Percentiles rank a stretch among this genome's conserved stretches.
These are phyloP conservation scores for Hymenopus coronatus DNA, from an alignment of 2,888 invertebrate species.

Conservation along the genomic window DNA sequence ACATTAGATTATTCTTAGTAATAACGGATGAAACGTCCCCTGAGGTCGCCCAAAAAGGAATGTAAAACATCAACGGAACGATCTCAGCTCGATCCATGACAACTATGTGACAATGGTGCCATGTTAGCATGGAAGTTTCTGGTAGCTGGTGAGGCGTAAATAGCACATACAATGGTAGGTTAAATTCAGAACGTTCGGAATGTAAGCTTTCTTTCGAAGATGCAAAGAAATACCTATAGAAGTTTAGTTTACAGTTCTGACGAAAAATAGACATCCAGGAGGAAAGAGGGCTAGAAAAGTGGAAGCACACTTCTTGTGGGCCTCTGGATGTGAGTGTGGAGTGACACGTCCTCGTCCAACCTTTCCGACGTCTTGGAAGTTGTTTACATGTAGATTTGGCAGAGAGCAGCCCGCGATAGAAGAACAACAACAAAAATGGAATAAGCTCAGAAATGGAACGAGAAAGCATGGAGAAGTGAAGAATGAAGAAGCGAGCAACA, in stretches of 20 bases:
- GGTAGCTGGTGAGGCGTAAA: no score
- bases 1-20: no score
- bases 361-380: background rate
- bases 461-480: background rate
- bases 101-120: no score
- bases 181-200: no score
- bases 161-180: no score
- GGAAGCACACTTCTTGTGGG: background rate
- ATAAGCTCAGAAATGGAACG: background rate
- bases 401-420: background rate
- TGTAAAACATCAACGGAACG: no score
- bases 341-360: background rate
- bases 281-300: background rate
- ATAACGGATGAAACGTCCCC: no score
- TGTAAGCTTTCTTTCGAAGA: background rate
- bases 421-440: background rate
- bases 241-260: background rate
- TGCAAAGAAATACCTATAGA: background rate
- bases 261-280: background rate
- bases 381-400: conserved; percentile 19
- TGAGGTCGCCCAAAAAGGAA: no score
- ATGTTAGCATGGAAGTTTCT: no score
- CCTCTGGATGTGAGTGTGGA: background rate
- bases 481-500: background rate
- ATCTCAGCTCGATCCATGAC: no score